phyloP scores from a whole-genome alignment of 2,888 invertebrate species.

The Eupithecia tripunctaria region DNA sequence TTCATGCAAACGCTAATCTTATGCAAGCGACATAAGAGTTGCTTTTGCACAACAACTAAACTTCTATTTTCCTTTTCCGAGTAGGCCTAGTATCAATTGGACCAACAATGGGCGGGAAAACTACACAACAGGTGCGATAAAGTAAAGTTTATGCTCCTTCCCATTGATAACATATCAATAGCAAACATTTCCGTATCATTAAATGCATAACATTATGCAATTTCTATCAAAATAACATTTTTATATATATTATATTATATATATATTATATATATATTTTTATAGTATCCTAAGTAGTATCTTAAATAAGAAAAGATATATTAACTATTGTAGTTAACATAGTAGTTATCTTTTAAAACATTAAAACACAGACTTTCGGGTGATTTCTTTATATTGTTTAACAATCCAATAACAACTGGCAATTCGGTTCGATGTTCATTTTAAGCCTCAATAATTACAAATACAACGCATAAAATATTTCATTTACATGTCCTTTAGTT shows the following conservation, averaged over 20 bases:
- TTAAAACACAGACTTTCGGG: constrained; percentile 29
- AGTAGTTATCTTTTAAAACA: constrained; percentile 17
- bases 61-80: no score
- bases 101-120: background rate
- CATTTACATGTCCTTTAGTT: constrained; percentile 2
- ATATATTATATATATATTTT: no score
- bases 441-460: constrained; percentile 28
- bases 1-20: no score
- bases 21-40: no score
- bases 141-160: background rate
- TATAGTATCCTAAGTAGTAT: background rate
- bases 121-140: background rate
- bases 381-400: constrained; percentile 36
- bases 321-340: background rate
- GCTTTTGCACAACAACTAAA: no score
- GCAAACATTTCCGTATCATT: background rate
- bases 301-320: no score
- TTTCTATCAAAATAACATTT: background rate
- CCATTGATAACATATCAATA: background rate
- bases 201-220: background rate
- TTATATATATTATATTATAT: background rate
- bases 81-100: background rate
- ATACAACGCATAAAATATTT: constrained; percentile 22
- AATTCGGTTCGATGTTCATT: constrained; percentile 25
- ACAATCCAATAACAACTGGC: constrained; percentile 39